A percentile compares a stretch with the other conserved stretches of the same genome.
phyloP scores from a whole-genome alignment of 2,888 invertebrate genomes.

The Galeruca laticollis region DNA sequence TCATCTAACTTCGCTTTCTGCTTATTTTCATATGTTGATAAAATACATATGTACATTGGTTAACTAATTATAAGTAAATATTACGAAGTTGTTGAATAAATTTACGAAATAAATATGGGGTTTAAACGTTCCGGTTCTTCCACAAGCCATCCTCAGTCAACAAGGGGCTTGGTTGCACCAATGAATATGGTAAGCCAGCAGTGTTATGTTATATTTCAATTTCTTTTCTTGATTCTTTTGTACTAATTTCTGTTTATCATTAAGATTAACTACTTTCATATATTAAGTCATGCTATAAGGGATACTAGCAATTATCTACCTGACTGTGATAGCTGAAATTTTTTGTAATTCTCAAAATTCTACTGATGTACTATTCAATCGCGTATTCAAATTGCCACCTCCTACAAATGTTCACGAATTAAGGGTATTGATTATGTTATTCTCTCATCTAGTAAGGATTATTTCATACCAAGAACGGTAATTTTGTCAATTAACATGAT shows the following conservation, averaged over 20 bases:
- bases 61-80: slow-evolving; percentile 21
- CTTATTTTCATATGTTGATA: slow-evolving; percentile 25
- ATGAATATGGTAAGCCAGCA: slow-evolving; percentile 46
- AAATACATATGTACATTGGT: slow-evolving; percentile 41
- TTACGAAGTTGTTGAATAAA: slow-evolving; percentile 30
- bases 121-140: slow-evolving; percentile 18
- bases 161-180: slow-evolving; percentile 5
- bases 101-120: slow-evolving; percentile 11
- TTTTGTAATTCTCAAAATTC: neutral
- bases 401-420: no score
- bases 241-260: neutral
- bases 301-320: neutral
- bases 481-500: no score
- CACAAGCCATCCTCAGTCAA: slow-evolving; percentile 21
- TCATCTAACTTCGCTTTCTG: slow-evolving; percentile 4
- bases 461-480: no score
- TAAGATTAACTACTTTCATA: neutral
- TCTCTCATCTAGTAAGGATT: no score
- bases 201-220: slow-evolving; percentile 3
- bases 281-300: neutral
- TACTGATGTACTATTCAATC: no score
- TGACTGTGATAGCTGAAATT: neutral
- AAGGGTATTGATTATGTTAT: no score
- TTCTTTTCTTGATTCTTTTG: slow-evolving; percentile 9
- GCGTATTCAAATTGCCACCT: no score